Base-by-base conservation (phyloP, 92 coral and sea anemone species). In the Hydrozoanthus gracilis region DNA sequence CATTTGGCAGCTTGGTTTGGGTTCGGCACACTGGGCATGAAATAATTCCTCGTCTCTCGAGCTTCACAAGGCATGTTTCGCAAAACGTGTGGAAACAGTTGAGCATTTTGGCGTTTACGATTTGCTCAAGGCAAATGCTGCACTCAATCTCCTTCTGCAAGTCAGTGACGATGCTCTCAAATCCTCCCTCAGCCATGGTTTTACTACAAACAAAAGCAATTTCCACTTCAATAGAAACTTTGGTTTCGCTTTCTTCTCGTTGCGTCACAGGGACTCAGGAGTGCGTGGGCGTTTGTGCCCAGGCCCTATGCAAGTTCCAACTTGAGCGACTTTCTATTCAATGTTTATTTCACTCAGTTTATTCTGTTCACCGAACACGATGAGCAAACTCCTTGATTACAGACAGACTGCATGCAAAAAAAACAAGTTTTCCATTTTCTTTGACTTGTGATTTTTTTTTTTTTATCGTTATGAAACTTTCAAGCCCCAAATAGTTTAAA, bases 241-340 rank as follows among this genome's bases (percentile, higher is more conserved):
- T 52, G 60, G 60, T 52, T 52, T 52, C 60, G 3, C 60, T 4
- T 87, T 6, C 92, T 88, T 79, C 92, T 92, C 71, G 39, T 27
- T 27, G 39, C 39, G 0, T 2, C 0, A 27, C 39, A 27, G 39
- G 39, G 39, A 27, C 39, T 27, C 39, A 27, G 39, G 39, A 27
- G 39, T 27, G 39, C 39, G 39, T 27, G 39, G 39, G 39, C 39
- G 39, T 27, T 27, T 27, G 39, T 27, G 39, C 39, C 39, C 39
- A 27, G 39, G 39, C 39, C 39, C 39, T n/a, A n/a, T 27, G 39
- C 39, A 27, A 27, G 39, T 27, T 27, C n/a, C 39, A 27, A 27
- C 39, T 27, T 27, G 39, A 27, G 39, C 39, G 39, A 2, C 39
- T 27, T 27, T 27, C 39, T 27, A 27, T 27, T 27, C 39, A 27